phyloP scores from a whole-genome alignment of 2,888 invertebrate genomes.

The Mycogona germanica region DNA sequence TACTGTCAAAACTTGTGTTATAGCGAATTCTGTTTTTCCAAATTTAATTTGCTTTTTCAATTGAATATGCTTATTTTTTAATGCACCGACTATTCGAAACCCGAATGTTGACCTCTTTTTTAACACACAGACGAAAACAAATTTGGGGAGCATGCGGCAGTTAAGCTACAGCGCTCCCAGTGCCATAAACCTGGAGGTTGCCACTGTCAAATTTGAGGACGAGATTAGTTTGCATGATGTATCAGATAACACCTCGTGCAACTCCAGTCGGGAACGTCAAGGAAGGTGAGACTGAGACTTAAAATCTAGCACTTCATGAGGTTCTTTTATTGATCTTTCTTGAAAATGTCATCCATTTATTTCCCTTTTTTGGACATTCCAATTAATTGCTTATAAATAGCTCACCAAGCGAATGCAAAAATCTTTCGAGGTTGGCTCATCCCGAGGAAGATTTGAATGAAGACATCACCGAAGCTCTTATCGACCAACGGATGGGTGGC shows the following conservation, averaged over 20 bases:
- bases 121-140: too few species aligned
- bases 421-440: background rate
- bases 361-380: too few species aligned
- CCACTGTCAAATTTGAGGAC: slow-evolving; percentile 54
- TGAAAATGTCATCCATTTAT: too few species aligned
- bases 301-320: background rate
- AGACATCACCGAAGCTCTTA: slow-evolving; percentile 16
- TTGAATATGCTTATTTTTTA: too few species aligned
- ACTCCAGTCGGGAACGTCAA: background rate
- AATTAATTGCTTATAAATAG: too few species aligned
- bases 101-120: too few species aligned
- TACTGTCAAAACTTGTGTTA: too few species aligned
- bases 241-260: background rate
- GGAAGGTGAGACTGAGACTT: background rate
- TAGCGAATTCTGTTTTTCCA: too few species aligned
- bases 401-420: too few species aligned
- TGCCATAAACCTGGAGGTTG: slow-evolving; percentile 63
- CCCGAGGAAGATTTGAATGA: slow-evolving; percentile 5
- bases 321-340: too few species aligned
- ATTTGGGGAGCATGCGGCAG: slow-evolving; percentile 51
- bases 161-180: slow-evolving; percentile 78
- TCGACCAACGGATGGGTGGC: background rate
- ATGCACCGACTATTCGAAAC: too few species aligned
- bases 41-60: too few species aligned
- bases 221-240: slow-evolving; percentile 33